Base-by-base conservation (phyloP, 2,113 vertebrate species). In the Hippocampus barbouri region DNA sequence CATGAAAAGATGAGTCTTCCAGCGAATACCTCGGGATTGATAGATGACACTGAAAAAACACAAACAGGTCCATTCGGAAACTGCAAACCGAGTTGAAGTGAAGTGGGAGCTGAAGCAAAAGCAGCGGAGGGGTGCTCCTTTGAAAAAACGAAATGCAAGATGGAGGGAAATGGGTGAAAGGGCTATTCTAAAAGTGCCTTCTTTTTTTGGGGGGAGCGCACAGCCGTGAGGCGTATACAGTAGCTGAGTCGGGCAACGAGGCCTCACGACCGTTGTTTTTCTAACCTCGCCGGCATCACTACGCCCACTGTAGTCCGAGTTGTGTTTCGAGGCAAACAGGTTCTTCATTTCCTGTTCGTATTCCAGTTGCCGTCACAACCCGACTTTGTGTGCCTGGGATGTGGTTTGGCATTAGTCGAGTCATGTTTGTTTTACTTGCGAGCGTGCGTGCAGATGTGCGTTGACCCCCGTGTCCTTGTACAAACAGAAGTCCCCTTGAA, bases 301-400 rank as follows among this genome's bases (percentile, higher is more conserved):
- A 70, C 62, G 5, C 16, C 23, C 72, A 81, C 82, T 83, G 82
- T 84, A 43, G 81, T 73, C 67, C 45, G 71, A 76, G 71, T 67
- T 72, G 60, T 80, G 70, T 86, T 86, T 83, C 69, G 79, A 86
- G 54, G 73, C 83, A 89, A 91, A 91, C 87, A 91, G 82, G 85
- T 82, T 81, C 80, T 81, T 85, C 70, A 86, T 91, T 90, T 90
- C 90, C 90, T 88, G 80, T 80, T 85, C 79, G 72, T 83, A 81
- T 87, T 27, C 86, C 83, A 73, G 76, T 59, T 78, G 30, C 67
- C 57, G 45, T 30, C 71, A 88, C 84, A 86, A 73, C 79, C 77
- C 18, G 11, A 51, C 79, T 85, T 85, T 89, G 61, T 86, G 75
- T 69, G 20, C 60, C 61, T 18, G 62, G 47, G 21, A 70, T 68